Evolutionary conservation across 2,888 invertebrate genomes (phyloP), one percentile per base, ranked within the genome.

Genomic region (Drosophila affinis): DNA sequence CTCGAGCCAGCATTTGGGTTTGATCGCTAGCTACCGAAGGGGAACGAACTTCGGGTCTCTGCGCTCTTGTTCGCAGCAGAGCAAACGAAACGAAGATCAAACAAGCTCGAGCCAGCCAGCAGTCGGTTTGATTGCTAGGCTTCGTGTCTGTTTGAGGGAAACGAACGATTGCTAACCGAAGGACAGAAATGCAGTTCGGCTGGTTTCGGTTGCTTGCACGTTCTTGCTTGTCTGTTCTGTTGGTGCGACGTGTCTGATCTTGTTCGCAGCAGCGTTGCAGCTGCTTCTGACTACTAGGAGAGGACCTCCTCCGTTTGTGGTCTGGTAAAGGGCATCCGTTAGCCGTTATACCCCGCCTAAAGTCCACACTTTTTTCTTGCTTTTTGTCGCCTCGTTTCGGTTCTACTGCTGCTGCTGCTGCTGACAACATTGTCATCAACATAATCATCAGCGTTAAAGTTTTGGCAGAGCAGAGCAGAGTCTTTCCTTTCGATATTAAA

Each of bases 401-500:
- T 44, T 3, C 53, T 12, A 6, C 39, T 39, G 34, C 21, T 21
- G 21, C 21, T 21, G 44, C 32, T 47, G 27, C 65, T 64, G 80
- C 71, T 70, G 76, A 84, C 71, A 79, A 81, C 81, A 76, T 81
- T 81, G 89, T 82, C 89, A 87, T 81, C 87, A 79, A 67, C 87
- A 85, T 87, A 79, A 81, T 88, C 79, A 81, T 79, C 74, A 76
- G 70, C 71, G 70, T 70, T 73, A 53, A 74, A 72, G 67, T 70
- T 84, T 74, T 68, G 68, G 56, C 65, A 24, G 24, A 24, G 29
- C 29, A 5, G 24, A 24, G 29, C 9, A 7, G 3, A 62, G 54
- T 78, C 49, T 62, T n/a, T 17, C 21, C 24, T 12, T 64, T 61
- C 44, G 48, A 65, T 75, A 56, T 63, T 57, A 74, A 70, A 65